Base-by-base conservation (phyloP, 1,140 invertebrate genomes). In the Lepidurus arcticus region DNA sequence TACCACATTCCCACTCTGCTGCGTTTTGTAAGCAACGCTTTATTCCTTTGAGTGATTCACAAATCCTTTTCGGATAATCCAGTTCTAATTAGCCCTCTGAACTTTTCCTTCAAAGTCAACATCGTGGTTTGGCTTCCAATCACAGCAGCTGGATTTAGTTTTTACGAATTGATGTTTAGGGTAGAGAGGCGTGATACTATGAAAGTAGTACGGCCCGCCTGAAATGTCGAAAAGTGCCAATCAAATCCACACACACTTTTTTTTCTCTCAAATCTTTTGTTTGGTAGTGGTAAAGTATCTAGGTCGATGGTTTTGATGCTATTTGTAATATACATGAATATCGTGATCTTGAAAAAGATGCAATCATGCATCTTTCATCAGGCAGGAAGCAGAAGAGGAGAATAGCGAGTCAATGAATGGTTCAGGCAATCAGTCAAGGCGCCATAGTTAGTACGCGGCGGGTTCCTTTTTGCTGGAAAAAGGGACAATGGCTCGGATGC, bases 401-500 rank as follows among this genome's bases (percentile, higher is more conserved):
- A n/a, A 53, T 44, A 75, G 42, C 65, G 53, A 79, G 73, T 76
- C 78, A 79, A 81, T 76, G 77, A 73, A 16, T 77, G 78, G 77
- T 76, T 78, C 78, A 78, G 79, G 26, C 73, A 77, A 76, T 78
- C 80, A 79, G 77, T 79, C 74, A 53, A 42, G 24, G 7, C 73
- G 10, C 24, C 34, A 34, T 34, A 42, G 42, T 43, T 43, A 76
- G 76, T 16, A 74, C 73, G 53, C 53, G 53, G 53, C 53, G 13
- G 53, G 53, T 24, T 93, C 91, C 84, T 91, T 92, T 47, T 91
- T 86, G 13, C 87, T 90, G 24, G 92, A 90, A 87, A 94, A 94
- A 75, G 92, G 92, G 42, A 94, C 93, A 80, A 94, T 94, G 74
- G 92, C 93, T 79, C 92, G 89, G 81, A 94, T 94, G 34, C 93